Conservation (phyloP, 92 coral and sea anemone genomes). For the Palythoa heliodiscus region DNA sequence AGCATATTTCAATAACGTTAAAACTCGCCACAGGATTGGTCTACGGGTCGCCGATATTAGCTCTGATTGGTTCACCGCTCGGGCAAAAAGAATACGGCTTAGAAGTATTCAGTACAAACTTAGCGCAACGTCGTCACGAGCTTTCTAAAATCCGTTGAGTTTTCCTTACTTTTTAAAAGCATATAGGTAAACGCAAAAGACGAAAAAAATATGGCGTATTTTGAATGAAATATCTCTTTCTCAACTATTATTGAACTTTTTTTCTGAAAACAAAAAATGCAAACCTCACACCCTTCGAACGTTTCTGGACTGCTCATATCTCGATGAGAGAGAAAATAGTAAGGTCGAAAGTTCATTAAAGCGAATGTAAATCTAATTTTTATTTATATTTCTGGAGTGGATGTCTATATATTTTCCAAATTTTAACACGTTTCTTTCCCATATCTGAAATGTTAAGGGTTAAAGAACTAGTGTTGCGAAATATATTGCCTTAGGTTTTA, state of each 20-base stretch:
- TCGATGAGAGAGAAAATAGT: background rate
- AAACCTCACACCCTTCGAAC: background rate
- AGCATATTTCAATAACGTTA: constrained; percentile 88
- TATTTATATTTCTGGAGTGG: background rate
- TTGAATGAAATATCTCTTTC: background rate
- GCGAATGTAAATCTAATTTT: constrained; percentile 2
- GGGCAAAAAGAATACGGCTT: constrained; percentile 38
- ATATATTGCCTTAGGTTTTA: background rate
- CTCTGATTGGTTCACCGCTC: constrained; percentile 35
- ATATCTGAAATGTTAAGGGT: background rate
- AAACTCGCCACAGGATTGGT: constrained; percentile 75
- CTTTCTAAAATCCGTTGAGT: constrained; percentile 7
- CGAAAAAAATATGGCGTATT: background rate
- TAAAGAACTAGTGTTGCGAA: background rate
- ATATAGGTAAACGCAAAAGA: background rate
- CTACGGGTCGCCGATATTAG: constrained; percentile 24
- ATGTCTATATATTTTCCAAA: background rate
- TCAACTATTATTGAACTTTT: background rate
- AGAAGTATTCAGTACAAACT: constrained; percentile 4
- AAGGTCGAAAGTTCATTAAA: constrained; percentile 45
- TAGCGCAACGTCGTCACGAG: constrained; percentile 24
- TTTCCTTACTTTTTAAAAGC: background rate
- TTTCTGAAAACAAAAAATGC: background rate
- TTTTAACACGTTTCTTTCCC: background rate
- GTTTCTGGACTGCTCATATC: background rate